A percentile compares a stretch with the other conserved stretches of the same genome.
Conservation (phyloP, 2,888 invertebrate species). For the Nomada ferruginata region DNA sequence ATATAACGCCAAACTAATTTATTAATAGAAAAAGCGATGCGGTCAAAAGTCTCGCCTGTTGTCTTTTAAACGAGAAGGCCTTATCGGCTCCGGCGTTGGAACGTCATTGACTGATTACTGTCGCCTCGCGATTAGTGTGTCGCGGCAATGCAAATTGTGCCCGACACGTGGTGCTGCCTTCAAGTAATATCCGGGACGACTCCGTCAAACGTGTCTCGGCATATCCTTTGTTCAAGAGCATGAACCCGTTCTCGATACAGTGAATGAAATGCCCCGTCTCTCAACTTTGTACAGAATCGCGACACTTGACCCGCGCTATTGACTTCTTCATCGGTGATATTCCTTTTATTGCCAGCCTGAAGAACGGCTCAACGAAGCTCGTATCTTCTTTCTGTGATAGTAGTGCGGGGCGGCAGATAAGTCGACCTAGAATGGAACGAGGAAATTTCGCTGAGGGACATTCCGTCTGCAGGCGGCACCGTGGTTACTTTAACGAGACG, state of each 20-base stretch:
- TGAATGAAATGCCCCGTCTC: neutral
- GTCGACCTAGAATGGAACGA: no score
- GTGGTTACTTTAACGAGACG: no score
- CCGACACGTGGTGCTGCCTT: constrained; percentile 60
- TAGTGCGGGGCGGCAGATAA: neutral
- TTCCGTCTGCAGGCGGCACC: no score
- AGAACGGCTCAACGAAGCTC: no score
- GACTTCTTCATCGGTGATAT: constrained; percentile 44
- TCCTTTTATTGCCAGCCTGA: neutral
- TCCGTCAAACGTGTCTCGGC: constrained; percentile 52
- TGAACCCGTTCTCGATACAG: neutral
- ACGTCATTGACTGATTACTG: constrained; percentile 52
- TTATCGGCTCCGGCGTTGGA: neutral
- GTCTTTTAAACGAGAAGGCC: no score
- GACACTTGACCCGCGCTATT: constrained; percentile 37
- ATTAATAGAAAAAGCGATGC: no score
- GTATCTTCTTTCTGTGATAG: neutral
- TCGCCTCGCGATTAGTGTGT: constrained; percentile 28
- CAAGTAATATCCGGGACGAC: constrained; percentile 56
- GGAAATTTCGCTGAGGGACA: no score
- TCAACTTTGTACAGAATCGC: constrained; percentile 10
- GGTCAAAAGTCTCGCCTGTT: no score
- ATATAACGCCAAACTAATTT: no score
- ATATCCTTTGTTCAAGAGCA: constrained; percentile 16
- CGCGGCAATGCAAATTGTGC: constrained; percentile 60